Evolutionary conservation across 2,797 vertebrate genomes (phyloP).

Genomic region (Garrulus glandarius): DNA sequence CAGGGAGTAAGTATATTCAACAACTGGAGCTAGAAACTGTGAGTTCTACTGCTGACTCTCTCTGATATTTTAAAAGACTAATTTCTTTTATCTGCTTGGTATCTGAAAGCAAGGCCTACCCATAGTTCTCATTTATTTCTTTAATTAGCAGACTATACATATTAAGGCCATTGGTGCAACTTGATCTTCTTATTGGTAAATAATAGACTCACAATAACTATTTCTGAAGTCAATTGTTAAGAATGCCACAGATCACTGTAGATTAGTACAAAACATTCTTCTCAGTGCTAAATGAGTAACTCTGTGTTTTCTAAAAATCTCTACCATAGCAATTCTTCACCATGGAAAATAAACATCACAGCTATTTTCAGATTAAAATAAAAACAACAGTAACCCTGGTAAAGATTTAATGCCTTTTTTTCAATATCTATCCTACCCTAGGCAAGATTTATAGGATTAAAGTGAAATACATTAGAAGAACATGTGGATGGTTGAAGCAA

Average conservation of each 20-base stretch:
- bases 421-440: not conserved
- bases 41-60: not conserved
- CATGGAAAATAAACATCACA: not conserved
- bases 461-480: not conserved
- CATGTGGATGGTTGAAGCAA: fast-evolving
- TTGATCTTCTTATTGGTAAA: not conserved
- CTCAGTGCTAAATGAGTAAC: not conserved
- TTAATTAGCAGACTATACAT: not conserved
- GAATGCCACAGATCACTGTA: not conserved
- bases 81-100: not conserved
- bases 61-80: not conserved
- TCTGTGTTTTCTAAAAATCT: not conserved
- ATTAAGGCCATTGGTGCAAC: not conserved
- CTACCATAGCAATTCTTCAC: not conserved
- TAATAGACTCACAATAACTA: not conserved
- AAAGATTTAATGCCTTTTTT: not conserved
- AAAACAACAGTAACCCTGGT: not conserved
- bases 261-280: not conserved
- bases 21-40: not conserved
- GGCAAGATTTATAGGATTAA: not conserved
- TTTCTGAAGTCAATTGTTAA: not conserved
- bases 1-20: not conserved
- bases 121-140: not conserved
- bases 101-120: not conserved
- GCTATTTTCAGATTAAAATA: not conserved